Evolutionary conservation across 1,140 invertebrate species (phyloP).

Genomic region (Rhopalosiphum maidis): DNA sequence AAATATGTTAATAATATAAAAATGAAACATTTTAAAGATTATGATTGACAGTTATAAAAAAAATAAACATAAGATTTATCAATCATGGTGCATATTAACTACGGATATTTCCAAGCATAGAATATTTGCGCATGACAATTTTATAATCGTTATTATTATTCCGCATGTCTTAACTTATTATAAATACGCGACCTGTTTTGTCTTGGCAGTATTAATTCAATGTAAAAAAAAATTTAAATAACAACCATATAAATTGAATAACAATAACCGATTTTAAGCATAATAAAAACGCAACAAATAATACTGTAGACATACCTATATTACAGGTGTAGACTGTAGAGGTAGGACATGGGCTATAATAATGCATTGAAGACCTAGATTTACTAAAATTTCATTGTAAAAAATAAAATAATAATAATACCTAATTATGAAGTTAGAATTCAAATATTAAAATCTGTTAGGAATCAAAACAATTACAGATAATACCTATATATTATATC

Average conservation of each 20-base stretch:
- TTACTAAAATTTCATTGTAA: neutral
- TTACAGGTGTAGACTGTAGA: no score
- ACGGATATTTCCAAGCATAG: constrained; percentile 24
- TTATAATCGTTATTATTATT: neutral
- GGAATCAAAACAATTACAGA: neutral
- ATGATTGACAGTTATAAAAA: neutral
- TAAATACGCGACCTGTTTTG: neutral
- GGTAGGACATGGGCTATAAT: neutral
- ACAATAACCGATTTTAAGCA: neutral
- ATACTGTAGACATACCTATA: neutral
- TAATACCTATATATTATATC: neutral
- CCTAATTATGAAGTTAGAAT: neutral
- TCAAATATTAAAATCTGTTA: neutral
- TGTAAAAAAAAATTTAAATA: neutral
- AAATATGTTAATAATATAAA: neutral
- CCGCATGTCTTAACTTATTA: neutral
- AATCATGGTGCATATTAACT: neutral
- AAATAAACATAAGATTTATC: neutral
- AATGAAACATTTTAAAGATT: neutral
- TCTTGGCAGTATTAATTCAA: constrained; percentile 9
- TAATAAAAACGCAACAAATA: constrained; percentile 17
- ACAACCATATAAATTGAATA: constrained; percentile 49
- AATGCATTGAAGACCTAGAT: neutral
- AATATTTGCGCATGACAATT: constrained; percentile 24
- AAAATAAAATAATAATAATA: neutral